Evolutionary conservation across 2,888 invertebrate species (phyloP).

Genomic region (Congeria kusceri): DNA sequence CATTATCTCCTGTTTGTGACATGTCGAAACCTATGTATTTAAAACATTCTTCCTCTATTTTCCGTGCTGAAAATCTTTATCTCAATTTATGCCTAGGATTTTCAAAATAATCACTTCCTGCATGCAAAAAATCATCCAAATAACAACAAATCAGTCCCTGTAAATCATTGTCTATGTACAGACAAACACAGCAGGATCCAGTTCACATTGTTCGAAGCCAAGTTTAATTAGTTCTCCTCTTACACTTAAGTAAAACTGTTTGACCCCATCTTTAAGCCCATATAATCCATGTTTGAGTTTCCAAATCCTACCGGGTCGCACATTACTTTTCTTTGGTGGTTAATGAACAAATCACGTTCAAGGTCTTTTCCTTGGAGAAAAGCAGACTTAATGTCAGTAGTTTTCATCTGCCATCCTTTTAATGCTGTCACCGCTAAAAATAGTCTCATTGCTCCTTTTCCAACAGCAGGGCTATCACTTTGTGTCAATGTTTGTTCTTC

Average conservation of each 20-base stretch:
- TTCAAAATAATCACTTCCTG: slow-evolving; percentile 57
- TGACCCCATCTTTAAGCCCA: background rate
- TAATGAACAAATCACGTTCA: too few species aligned
- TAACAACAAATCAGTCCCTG: slow-evolving; percentile 58
- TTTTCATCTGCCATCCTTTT: too few species aligned
- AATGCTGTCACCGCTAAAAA: too few species aligned
- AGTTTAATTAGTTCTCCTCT: background rate
- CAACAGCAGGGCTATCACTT: too few species aligned
- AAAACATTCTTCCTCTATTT: slow-evolving; percentile 29
- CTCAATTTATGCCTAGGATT: slow-evolving; percentile 32
- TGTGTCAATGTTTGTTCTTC: too few species aligned
- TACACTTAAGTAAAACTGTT: slow-evolving; percentile 5
- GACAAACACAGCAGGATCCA: background rate
- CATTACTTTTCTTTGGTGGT: too few species aligned
- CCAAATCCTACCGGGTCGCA: too few species aligned
- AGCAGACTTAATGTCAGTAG: too few species aligned
- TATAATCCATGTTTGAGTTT: slow-evolving; percentile 1
- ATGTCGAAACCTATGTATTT: slow-evolving; percentile 5
- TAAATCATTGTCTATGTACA: slow-evolving; percentile 16
- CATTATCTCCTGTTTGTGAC: background rate
- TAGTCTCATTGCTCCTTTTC: too few species aligned
- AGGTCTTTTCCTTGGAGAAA: too few species aligned
- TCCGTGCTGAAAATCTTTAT: slow-evolving; percentile 48
- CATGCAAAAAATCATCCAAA: slow-evolving; percentile 67
- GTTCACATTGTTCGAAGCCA: background rate